These are phyloP conservation scores for Kryphioiulus occultus DNA, from an alignment of 2,888 invertebrate genomes.

Conservation along the genomic window DNA sequence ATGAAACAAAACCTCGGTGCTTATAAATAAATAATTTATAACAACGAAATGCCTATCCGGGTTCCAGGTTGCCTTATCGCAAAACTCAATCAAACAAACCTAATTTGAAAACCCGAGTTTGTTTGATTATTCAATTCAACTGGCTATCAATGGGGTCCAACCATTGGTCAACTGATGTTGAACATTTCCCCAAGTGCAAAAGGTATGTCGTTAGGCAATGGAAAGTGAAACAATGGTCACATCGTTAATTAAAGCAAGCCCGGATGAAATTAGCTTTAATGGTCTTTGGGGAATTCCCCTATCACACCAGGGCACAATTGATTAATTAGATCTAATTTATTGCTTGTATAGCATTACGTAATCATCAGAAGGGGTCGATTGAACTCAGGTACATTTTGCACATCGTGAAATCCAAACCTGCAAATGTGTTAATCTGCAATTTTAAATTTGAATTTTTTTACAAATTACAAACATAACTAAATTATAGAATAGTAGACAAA, in stretches of 20 bases:
- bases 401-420: too few species aligned
- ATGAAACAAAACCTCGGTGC: background rate
- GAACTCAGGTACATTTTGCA: background rate
- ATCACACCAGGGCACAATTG: background rate
- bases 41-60: background rate
- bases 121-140: slow-evolving; percentile 2
- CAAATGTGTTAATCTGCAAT: too few species aligned
- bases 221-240: slow-evolving; percentile 8
- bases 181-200: background rate
- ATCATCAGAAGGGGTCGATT: background rate
- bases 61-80: background rate
- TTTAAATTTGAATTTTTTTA: too few species aligned
- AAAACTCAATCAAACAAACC: background rate
- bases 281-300: background rate
- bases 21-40: background rate
- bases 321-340: background rate
- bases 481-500: too few species aligned
- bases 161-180: background rate
- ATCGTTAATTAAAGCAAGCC: slow-evolving; percentile 10
- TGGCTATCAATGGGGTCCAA: background rate
- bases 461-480: too few species aligned
- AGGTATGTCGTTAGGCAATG: background rate
- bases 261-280: slow-evolving; percentile 4
- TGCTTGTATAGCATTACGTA: background rate
- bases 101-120: background rate